These are phyloP conservation scores for Puntigrus tetrazona DNA, from an alignment of 2,113 vertebrate genomes.

Conservation along the genomic window DNA sequence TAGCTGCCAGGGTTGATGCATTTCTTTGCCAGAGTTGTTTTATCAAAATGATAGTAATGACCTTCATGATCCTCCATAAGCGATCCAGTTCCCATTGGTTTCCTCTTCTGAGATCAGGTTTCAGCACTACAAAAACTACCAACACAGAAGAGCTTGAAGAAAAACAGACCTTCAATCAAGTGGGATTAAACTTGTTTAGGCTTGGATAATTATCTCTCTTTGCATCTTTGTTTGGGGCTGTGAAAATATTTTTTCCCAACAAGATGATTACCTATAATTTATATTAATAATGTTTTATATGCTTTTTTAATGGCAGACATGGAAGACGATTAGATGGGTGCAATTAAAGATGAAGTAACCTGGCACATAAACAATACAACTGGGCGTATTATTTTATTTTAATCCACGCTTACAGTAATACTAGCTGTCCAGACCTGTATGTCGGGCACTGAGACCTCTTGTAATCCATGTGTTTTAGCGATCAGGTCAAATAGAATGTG, in stretches of 20 bases:
- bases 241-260: background rate
- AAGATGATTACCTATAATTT: background rate
- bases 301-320: background rate
- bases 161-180: slow-evolving; percentile 5
- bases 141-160: slow-evolving; percentile 2
- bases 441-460: background rate
- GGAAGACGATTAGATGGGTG: background rate
- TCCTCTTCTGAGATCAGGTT: slow-evolving; percentile 23
- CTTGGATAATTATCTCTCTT: slow-evolving; percentile 19
- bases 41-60: background rate
- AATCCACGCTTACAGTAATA: background rate
- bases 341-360: slow-evolving; percentile 3
- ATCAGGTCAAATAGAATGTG: slow-evolving; percentile 30
- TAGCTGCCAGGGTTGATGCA: background rate
- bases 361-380: background rate
- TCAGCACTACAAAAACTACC: slow-evolving; percentile 25
- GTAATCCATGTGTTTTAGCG: background rate
- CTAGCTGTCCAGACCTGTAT: slow-evolving; percentile 26
- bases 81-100: slow-evolving; percentile 37
- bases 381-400: background rate
- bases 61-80: slow-evolving; percentile 19
- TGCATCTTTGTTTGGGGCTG: background rate
- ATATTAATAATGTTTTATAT: slow-evolving; percentile 13
- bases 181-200: slow-evolving; percentile 27
- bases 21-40: background rate